phyloP scores from a whole-genome alignment of 2,797 vertebrate genomes.

The Hozukius guyotensis region DNA sequence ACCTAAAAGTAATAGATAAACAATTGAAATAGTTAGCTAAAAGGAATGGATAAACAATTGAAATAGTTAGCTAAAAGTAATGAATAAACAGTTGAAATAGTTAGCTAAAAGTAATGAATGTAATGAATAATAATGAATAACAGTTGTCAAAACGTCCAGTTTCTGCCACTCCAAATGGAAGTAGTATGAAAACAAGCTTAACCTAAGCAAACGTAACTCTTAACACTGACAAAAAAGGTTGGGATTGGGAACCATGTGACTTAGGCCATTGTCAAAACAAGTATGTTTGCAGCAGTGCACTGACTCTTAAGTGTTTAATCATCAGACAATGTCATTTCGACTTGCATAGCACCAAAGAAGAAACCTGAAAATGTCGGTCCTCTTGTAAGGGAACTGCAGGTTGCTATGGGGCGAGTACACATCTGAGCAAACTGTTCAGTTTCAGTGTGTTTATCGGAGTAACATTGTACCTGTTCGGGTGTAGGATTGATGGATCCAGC shows the following conservation, averaged over 20 bases:
- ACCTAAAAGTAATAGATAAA: not conserved
- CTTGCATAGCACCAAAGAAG: not conserved
- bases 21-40: no score
- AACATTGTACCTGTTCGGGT: slow-evolving; percentile 90
- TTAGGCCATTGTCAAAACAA: not conserved
- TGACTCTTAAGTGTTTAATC: not conserved
- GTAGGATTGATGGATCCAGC: slow-evolving; percentile 92
- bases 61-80: not conserved
- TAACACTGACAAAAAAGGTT: not conserved
- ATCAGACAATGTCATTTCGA: not conserved
- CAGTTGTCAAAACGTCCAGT: not conserved
- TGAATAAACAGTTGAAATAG: not conserved
- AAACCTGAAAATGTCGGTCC: not conserved
- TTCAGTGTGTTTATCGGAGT: not conserved
- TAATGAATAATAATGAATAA: not conserved
- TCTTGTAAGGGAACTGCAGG: not conserved
- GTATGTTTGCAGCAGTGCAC: not conserved
- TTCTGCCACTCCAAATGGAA: not conserved
- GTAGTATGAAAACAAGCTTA: not conserved
- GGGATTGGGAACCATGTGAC: not conserved
- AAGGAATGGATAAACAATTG: no score
- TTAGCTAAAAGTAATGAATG: no score
- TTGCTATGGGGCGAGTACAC: not conserved
- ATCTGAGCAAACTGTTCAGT: not conserved
- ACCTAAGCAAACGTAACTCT: not conserved